A percentile compares a stretch with the other conserved stretches of the same genome.
Conservation (phyloP, 2,113 vertebrate genomes). For the Oxygymnocypris stewartii region DNA sequence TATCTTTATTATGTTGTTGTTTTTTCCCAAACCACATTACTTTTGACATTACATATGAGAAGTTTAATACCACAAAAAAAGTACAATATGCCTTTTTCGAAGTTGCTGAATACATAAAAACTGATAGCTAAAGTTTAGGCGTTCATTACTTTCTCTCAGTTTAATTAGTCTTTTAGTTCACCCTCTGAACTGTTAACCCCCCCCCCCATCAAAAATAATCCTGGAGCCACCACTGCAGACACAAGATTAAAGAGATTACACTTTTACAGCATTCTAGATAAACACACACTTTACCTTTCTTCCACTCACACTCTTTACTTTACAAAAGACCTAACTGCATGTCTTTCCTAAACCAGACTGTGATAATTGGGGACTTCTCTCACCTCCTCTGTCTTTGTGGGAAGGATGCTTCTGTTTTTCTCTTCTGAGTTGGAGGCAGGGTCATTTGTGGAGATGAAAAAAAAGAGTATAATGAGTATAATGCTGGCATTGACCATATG, state of each 20-base stretch:
- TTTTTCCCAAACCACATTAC: no score
- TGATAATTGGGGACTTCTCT: background rate
- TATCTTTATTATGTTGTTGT: no score
- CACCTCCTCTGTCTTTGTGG: background rate
- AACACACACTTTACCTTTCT: background rate
- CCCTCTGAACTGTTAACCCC: no score
- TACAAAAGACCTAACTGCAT: background rate
- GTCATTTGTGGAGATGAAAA: slow-evolving; percentile 41
- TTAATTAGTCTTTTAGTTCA: no score
- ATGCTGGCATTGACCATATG: slow-evolving; percentile 41
- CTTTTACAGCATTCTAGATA: slow-evolving; percentile 40
- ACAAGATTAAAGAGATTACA: slow-evolving; percentile 55
- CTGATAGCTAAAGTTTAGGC: no score
- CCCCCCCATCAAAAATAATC: no score
- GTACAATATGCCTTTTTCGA: no score
- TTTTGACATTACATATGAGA: no score
- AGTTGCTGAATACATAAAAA: no score
- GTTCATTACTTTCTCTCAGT: no score
- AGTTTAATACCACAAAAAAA: no score
- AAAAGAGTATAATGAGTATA: background rate
- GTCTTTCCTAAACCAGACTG: slow-evolving; percentile 1
- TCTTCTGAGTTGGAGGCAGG: background rate
- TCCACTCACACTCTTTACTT: slow-evolving; percentile 3
- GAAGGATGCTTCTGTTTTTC: background rate
- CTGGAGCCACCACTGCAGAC: background rate